A percentile compares a stretch with the other conserved stretches of the same genome.
Conservation (phyloP, 2,113 vertebrate genomes). For the Himantopus leucocephalus region DNA sequence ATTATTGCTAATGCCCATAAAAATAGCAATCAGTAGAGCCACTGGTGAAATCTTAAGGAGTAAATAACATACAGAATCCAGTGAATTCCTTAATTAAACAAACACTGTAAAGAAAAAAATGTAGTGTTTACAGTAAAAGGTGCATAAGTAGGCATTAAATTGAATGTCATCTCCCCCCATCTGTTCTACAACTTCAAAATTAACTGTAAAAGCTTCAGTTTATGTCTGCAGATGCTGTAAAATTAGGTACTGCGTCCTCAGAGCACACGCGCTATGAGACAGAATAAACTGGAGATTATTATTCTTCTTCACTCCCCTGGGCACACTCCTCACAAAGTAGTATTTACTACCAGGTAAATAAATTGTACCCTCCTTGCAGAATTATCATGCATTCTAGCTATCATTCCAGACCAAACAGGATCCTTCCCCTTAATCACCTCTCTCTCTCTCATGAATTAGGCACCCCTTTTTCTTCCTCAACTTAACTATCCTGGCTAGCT, state of each 20-base stretch:
- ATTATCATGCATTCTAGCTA: not conserved
- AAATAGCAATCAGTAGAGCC: not conserved
- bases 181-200: slow-evolving; percentile 37
- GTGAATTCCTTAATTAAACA: slow-evolving; percentile 29
- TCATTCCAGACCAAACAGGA: not conserved
- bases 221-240: slow-evolving; percentile 10
- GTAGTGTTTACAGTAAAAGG: slow-evolving; percentile 24
- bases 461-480: not conserved
- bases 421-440: not conserved
- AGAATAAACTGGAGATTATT: not conserved
- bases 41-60: not conserved
- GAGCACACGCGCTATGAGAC: not conserved
- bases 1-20: not conserved
- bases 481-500: not conserved
- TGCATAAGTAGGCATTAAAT: slow-evolving; percentile 27
- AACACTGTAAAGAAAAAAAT: not conserved
- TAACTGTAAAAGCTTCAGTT: slow-evolving; percentile 2
- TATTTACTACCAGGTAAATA: not conserved
- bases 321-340: not conserved
- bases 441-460: not conserved
- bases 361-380: not conserved
- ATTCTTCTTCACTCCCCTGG: not conserved
- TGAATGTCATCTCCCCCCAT: slow-evolving; percentile 1
- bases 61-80: not conserved
- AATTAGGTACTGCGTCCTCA: not conserved